Evolutionary conservation across 2,797 vertebrate genomes (phyloP).

Genomic region (Pteronotus mesoamericanus): DNA sequence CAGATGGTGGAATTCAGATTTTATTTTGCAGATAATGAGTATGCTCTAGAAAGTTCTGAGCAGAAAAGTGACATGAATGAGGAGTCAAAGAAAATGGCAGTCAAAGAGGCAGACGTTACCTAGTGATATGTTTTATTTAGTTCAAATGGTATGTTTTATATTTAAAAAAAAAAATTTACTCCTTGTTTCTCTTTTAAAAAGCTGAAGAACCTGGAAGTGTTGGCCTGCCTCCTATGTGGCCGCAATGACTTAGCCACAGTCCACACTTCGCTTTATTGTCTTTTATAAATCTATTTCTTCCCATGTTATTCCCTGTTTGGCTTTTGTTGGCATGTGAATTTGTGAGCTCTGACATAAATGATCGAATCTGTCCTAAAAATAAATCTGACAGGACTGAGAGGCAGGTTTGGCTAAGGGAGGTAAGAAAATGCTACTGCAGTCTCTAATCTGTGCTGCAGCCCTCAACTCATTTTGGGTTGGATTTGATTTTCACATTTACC

Average conservation of each 20-base stretch:
- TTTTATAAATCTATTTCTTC: background rate
- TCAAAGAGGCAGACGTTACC: background rate
- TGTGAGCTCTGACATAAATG: background rate
- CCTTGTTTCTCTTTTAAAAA: background rate
- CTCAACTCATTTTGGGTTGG: background rate
- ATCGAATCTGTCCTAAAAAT: background rate
- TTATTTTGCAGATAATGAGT: background rate
- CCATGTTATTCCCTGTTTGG: background rate
- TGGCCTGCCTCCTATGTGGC: background rate
- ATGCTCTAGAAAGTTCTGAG: background rate
- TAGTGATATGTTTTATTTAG: background rate
- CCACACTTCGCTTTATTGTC: background rate
- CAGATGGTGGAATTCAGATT: background rate
- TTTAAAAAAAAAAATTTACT: background rate
- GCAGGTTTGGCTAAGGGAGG: background rate
- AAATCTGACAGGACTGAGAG: background rate
- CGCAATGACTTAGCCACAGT: background rate
- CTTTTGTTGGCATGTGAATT: background rate
- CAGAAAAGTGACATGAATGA: background rate
- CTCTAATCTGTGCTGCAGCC: background rate
- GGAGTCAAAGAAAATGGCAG: background rate
- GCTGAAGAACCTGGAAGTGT: background rate
- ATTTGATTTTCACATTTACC: background rate
- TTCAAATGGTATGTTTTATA: background rate
- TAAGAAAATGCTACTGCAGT: background rate